Base-by-base conservation (phyloP, 2,113 vertebrate species). In the Psilopogon haemacephalus region DNA sequence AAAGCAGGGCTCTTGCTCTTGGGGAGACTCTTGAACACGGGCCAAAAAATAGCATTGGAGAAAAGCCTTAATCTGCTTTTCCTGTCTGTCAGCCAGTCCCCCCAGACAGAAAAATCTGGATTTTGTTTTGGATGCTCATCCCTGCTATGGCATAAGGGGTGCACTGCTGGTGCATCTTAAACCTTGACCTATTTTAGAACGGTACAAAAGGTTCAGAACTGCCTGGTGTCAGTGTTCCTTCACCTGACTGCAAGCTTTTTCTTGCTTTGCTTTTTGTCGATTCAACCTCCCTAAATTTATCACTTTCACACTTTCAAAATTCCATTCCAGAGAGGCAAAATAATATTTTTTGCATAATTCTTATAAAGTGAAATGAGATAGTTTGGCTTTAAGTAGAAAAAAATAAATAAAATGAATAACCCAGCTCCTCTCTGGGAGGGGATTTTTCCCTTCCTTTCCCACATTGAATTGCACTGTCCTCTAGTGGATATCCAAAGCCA, bases 401-500 rank as follows among this genome's bases (percentile, higher is more conserved):
- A 97, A 91, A 54, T 8, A 9, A n/a, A n/a, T n/a, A n/a, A n/a
- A n/a, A n/a, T n/a, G n/a, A n/a, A 21, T 62, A 94, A 82, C 84
- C 50, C 78, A 84, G 58, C 5, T 81, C 32, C 75, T 84, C 86
- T 93, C 87, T 94, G 83, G 38, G 6, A 21, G 74, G 84, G 54
- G 60, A 95, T 85, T 95, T 93, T 95, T 86, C 28, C 73, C 69
- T 96, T 86, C 38, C 70, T 89, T 89, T 92, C 95, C 65, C 95
- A 58, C 84, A 82, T 97, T 98, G 98, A 98, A 97, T 98, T 97
- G 96, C 97, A 97, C 97, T 99, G 98, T 98, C 98, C 98, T 98
- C 99, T 98, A 98, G 98, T 98, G 98, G 97, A 32, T 52, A 35
- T 87, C 84, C 67, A 58, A 60, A 60, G 95, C 56, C 93, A 90